Percentiles rank a stretch among this genome's conserved stretches.
phyloP scores from a whole-genome alignment of 2,888 invertebrate species.

The Sphinx pinastri region DNA sequence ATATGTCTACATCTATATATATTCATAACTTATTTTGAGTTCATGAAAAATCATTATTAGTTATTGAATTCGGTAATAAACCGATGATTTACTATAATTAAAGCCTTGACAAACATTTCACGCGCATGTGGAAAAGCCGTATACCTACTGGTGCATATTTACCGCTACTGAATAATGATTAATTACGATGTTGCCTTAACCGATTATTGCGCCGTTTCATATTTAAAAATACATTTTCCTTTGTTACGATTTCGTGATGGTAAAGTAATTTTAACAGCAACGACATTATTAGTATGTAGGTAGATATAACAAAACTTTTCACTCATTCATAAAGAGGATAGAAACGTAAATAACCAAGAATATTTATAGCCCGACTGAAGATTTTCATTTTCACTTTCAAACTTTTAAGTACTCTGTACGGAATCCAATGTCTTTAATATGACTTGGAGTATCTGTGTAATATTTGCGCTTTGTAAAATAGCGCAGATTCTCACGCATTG shows the following conservation, averaged over 20 bases:
- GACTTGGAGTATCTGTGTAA: not conserved
- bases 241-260: not conserved
- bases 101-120: too few relatives aligned
- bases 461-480: conserved; percentile 31
- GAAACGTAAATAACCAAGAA: conserved; percentile 9
- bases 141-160: too few relatives aligned
- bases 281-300: not conserved
- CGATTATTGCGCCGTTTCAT: not conserved
- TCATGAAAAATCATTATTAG: too few relatives aligned
- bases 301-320: not conserved
- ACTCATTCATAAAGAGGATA: conserved; percentile 8
- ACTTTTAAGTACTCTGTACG: not conserved
- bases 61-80: too few relatives aligned
- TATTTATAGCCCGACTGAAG: not conserved
- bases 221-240: not conserved
- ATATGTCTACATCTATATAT: too few relatives aligned
- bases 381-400: not conserved
- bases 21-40: too few relatives aligned
- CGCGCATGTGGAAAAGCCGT: too few relatives aligned
- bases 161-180: not conserved
- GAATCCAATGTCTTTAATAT: conserved; percentile 10
- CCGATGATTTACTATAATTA: too few relatives aligned
- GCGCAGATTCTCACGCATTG: conserved; percentile 23
- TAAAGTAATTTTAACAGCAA: not conserved
- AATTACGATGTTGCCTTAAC: not conserved